Base-by-base conservation (phyloP, 2,888 invertebrate species). In the Caenorhabditis japonica region DNA sequence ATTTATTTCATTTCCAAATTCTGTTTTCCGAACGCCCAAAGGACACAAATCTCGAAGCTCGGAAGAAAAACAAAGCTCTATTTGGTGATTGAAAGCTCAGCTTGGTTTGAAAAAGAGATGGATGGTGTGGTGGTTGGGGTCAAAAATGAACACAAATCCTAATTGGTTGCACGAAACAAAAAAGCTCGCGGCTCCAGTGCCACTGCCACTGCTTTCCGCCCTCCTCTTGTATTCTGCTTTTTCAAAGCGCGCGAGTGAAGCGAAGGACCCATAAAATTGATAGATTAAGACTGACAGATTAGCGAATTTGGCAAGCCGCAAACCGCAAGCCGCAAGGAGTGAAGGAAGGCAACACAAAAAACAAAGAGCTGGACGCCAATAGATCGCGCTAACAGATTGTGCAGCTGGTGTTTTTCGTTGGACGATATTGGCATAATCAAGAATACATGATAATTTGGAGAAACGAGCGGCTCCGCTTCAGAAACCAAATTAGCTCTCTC, bases 151-250 rank as follows among this genome's bases (percentile, higher is more conserved):
- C 64, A 64, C 56, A 36, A 49, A 25, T 51, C 36, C 56, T 66
- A 66, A 66, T 66, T 66, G 66, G 66, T 66, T 66, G 56, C 56
- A 34, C 66, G 55, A 66, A 56, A 66, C 56, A 56, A 66, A 66
- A 64, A 60, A 38, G 39, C 39, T 41, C 30, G 43, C 17, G 46
- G 44, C 43, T 56, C 46, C 44, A 34, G 44, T 30, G 25, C 36
- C 52, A 39, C 51, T 34, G n/a, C n/a, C n/a, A 41, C 61, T 52
- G 44, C 52, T 38, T 52, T 52, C 36, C n/a, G n/a, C n/a, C n/a
- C n/a, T n/a, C n/a, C n/a, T n/a, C n/a, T n/a, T n/a, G n/a, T 38
- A 17, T 34, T 25, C 30, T 52, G n/a, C 27, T 53, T 52, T 62
- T 53, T 62, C 19, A 33, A 51, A 53, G 39, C 47, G 53, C 43